A percentile compares a stretch with the other conserved stretches of the same genome.
Conservation (phyloP, 1,140 invertebrate genomes). For the Argopecten irradians region DNA sequence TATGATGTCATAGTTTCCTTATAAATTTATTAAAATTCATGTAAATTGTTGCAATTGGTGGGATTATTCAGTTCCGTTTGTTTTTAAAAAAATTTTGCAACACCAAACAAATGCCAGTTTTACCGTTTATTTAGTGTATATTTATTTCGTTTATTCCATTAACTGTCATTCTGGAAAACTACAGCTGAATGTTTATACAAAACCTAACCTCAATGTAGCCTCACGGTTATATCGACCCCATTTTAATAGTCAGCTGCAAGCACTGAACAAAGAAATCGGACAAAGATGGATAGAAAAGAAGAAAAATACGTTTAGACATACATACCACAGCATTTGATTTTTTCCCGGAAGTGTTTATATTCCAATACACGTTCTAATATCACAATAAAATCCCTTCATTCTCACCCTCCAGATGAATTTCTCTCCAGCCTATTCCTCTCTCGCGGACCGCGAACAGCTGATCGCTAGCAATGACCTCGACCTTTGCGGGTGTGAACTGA, state of each 20-base stretch:
- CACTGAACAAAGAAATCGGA: not conserved
- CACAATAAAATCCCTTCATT: slow-evolving; percentile 10
- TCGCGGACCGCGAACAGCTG: slow-evolving; percentile 11
- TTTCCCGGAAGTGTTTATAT: not conserved
- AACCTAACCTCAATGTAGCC: not conserved
- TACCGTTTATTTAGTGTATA: not conserved
- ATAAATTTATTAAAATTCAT: slow-evolving; percentile 20
- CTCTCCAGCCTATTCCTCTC: not conserved
- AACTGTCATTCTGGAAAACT: not conserved
- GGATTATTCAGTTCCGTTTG: too few relatives aligned
- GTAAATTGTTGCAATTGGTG: not conserved
- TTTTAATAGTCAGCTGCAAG: not conserved
- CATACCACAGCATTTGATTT: not conserved
- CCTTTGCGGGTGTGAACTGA: not conserved
- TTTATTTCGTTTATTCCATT: not conserved
- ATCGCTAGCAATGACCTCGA: slow-evolving; percentile 5
- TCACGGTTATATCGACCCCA: not conserved
- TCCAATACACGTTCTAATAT: not conserved
- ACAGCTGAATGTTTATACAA: too few relatives aligned
- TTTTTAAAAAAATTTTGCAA: too few relatives aligned
- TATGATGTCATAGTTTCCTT: not conserved
- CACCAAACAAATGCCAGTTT: not conserved
- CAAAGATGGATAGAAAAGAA: not conserved
- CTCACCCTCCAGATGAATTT: not conserved
- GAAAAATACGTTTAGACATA: not conserved